A percentile compares a stretch with the other conserved stretches of the same genome.
These are phyloP conservation scores for Drosophila leontia DNA, from an alignment of 1,140 invertebrate species.

Conservation along the genomic window DNA sequence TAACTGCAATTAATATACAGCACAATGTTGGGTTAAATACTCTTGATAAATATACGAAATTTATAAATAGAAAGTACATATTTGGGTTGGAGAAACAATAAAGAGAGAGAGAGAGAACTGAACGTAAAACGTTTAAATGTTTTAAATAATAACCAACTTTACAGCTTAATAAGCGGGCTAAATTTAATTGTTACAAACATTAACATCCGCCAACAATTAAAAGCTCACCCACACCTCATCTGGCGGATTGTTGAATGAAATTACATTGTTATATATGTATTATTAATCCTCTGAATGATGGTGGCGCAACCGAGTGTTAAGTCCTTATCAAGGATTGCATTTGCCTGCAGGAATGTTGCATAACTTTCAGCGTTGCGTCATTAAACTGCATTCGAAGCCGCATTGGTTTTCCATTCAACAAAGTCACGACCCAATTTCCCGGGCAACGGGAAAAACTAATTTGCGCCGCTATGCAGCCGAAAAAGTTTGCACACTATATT, in stretches of 20 bases:
- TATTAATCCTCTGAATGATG: conserved; percentile 33
- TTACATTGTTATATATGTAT: conserved; percentile 26
- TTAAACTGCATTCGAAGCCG: conserved; percentile 27
- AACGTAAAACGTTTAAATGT: background rate
- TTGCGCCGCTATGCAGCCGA: conserved; percentile 60
- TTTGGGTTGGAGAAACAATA: background rate
- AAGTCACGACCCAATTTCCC: conserved; percentile 29
- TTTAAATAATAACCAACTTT: background rate
- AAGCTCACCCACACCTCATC: conserved; percentile 12
- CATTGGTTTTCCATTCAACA: conserved; percentile 47
- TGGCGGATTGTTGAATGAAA: conserved; percentile 46
- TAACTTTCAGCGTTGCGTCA: conserved; percentile 39
- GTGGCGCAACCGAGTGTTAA: conserved; percentile 3
- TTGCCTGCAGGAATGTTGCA: conserved; percentile 45
- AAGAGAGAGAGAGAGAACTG: background rate
- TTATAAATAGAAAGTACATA: conserved; percentile 9
- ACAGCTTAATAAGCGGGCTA: conserved; percentile 2
- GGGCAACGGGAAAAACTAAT: conserved; percentile 59
- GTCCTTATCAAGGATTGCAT: background rate
- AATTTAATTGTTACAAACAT: conserved; percentile 10
- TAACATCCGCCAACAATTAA: conserved; percentile 27
- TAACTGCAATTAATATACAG: conserved; percentile 38
- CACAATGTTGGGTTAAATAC: conserved; percentile 18
- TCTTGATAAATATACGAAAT: conserved; percentile 18
- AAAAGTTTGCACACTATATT: conserved; percentile 72